Evolutionary conservation across 2,888 invertebrate genomes (phyloP), one percentile per base, ranked within the genome.

Genomic region (Apotomis capreana): DNA sequence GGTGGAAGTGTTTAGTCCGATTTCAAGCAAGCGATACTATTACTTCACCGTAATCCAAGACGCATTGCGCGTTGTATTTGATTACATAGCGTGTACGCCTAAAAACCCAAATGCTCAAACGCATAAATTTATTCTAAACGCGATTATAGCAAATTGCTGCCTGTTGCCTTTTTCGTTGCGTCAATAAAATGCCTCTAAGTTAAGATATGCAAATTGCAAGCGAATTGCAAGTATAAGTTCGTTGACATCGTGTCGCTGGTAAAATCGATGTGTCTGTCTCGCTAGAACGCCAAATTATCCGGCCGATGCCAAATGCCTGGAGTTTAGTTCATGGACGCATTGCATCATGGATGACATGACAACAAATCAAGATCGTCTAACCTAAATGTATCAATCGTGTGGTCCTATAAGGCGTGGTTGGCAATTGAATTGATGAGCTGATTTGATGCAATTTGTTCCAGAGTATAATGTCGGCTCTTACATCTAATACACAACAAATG

Each of bases 261-360:
- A 72, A 78, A 77, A 79, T 76, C 72, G 67, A 75, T 75, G 70
- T 40, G 74, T 67, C 69, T 76, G 74, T 74, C 75, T 73, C 73
- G 76, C 68, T 69, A 74, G 74, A 71, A 76, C 77, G 78, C 77
- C 76, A 76, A 76, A 82, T 82, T 84, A 83, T 80, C 78, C 79
- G 78, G 81, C 78, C 80, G 79, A 78, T 80, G 86, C 85, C 84
- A 86, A 86, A 85, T 83, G 79, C 78, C 78, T 76, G 70, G 74
- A 73, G 75, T 67, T 68, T 65, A 78, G 85, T 86, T 87, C 86
- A 85, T 78, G 87, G 85, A 78, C 84, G 74, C 70, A 78, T 82
- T 83, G 76, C 75, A 76, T 68, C 70, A 36, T 60, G 52, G 37
- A 58, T 52, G 62, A 60, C 64, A 26, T 49, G 61, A 62, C 70